Percentiles rank a stretch among this genome's conserved stretches.
Conservation (phyloP, 2,797 vertebrate species). For the Hemibagrus guttatus region DNA sequence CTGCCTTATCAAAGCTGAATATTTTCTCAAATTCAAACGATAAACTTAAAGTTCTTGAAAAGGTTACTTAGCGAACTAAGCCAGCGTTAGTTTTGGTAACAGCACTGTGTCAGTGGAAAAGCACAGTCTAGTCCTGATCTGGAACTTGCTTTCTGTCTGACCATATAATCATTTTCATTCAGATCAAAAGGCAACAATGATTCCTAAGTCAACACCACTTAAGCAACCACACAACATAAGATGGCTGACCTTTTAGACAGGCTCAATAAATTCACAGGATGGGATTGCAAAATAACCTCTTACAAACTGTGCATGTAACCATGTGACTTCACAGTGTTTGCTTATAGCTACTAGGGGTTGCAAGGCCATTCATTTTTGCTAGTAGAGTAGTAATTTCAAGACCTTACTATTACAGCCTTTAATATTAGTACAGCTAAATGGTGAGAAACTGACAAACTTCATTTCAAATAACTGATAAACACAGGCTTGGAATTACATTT, state of each 20-base stretch:
- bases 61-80: neutral
- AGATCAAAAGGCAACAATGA: neutral
- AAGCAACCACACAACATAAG: neutral
- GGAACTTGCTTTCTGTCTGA: neutral
- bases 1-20: neutral
- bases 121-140: neutral
- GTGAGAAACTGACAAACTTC: neutral
- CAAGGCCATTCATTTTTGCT: neutral
- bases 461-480: neutral
- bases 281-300: neutral
- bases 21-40: neutral
- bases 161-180: slow-evolving; percentile 6
- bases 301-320: slow-evolving; percentile 2
- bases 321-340: slow-evolving; percentile 12
- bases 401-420: neutral
- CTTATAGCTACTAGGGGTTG: slow-evolving; percentile 12
- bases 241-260: neutral
- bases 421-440: neutral
- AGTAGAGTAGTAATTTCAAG: neutral
- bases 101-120: slow-evolving; percentile 20
- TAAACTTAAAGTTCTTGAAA: neutral
- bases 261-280: slow-evolving; percentile 36
- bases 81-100: neutral
- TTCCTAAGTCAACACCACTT: neutral
- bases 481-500: neutral